Evolutionary conservation across 2,113 vertebrate species (phyloP).

Genomic region (Campylomormyrus tamandua): DNA sequence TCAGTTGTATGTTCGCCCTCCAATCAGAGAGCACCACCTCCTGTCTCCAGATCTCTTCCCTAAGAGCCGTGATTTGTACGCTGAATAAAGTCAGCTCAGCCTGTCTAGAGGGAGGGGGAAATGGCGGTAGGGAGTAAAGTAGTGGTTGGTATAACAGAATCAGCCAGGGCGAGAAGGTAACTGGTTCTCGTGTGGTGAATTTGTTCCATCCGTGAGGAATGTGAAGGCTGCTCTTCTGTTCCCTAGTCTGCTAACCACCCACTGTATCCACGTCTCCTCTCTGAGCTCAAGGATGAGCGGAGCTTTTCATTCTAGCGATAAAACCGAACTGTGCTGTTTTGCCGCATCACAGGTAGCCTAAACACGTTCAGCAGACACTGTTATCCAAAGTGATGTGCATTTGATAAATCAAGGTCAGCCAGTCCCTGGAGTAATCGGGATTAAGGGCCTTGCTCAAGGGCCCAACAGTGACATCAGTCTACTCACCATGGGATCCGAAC

Average conservation of each 20-base stretch:
- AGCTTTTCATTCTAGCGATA: background rate
- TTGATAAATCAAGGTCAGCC: background rate
- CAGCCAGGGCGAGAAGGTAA: constrained; percentile 65
- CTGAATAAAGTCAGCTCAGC: constrained; percentile 66
- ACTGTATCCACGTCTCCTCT: background rate
- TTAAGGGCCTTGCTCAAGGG: background rate
- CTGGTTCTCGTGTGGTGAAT: constrained; percentile 19
- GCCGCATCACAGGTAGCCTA: background rate
- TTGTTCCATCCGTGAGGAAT: background rate
- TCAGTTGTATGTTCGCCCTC: constrained; percentile 27
- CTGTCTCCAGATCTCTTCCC: constrained; percentile 35
- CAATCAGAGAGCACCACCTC: constrained; percentile 34
- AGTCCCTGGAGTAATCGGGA: background rate
- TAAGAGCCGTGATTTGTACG: constrained; percentile 55
- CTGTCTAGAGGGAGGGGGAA: constrained; percentile 56
- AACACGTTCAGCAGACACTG: background rate
- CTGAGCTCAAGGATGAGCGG: too few relatives aligned
- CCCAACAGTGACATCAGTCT: background rate
- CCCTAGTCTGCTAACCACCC: background rate
- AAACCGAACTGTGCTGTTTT: background rate
- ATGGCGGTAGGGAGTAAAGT: background rate
- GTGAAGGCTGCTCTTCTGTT: background rate
- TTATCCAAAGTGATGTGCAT: background rate
- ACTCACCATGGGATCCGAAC: background rate
- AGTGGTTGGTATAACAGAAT: constrained; percentile 51